phyloP scores from a whole-genome alignment of 2,888 invertebrate genomes.

The Bhutanitis thaidina region DNA sequence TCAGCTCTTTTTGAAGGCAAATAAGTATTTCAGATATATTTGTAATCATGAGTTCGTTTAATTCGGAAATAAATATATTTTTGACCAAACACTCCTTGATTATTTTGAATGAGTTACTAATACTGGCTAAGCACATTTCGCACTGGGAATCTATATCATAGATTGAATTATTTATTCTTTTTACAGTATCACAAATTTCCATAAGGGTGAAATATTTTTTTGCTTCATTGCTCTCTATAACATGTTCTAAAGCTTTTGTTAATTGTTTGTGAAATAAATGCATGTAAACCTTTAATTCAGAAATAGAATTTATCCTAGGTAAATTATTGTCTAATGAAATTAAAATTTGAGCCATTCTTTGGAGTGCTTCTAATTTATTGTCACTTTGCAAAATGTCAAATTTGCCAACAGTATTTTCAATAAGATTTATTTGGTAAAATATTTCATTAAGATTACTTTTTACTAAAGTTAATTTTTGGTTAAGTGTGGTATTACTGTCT shows the following conservation, averaged over 20 bases:
- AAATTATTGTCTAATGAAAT: constrained; percentile 65
- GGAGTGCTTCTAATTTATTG: constrained; percentile 62
- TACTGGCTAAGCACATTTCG: constrained; percentile 47
- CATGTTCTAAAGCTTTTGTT: constrained; percentile 78
- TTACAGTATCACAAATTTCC: constrained; percentile 62
- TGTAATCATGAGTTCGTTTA: constrained; percentile 50
- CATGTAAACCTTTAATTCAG: constrained; percentile 50
- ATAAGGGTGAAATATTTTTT: constrained; percentile 58
- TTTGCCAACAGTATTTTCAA: constrained; percentile 52
- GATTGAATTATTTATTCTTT: constrained; percentile 53
- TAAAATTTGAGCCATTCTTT: constrained; percentile 69
- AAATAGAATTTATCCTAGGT: constrained; percentile 44
- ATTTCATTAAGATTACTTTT: constrained; percentile 57
- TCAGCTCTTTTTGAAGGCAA: constrained; percentile 52
- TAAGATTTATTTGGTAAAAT: constrained; percentile 45
- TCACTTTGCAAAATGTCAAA: constrained; percentile 66
- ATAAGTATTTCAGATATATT: constrained; percentile 49
- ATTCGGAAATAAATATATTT: constrained; percentile 52
- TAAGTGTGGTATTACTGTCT: constrained; percentile 46
- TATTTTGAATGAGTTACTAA: constrained; percentile 55
- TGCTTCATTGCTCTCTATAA: constrained; percentile 72
- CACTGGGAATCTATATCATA: constrained; percentile 49
- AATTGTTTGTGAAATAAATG: constrained; percentile 69
- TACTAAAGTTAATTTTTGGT: constrained; percentile 47
- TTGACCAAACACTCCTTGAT: constrained; percentile 50